Base-by-base conservation (phyloP, 2,113 vertebrate species). In the Pelodiscus sinensis region DNA sequence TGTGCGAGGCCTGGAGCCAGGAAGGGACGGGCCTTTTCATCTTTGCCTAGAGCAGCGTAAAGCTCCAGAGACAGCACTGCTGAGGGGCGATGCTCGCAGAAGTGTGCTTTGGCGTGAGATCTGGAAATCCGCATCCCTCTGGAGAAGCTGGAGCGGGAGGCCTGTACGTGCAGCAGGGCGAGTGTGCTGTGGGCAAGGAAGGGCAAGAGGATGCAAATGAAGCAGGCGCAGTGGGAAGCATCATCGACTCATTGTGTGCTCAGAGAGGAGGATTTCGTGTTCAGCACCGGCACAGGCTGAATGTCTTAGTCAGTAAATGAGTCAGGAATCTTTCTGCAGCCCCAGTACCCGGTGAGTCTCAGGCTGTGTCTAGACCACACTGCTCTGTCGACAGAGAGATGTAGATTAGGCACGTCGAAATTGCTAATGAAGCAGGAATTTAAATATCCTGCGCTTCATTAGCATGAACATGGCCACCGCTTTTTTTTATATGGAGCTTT, bases 1-100 rank as follows among this genome's bases (percentile, higher is more conserved):
- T 35, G 8, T 19, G 65, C 6, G 1, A 35, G 31, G 68, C 7
- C 44, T 11, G n/a, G 29, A 21, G 6, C 19, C 56, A 60, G 35
- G 3, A 89, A 83, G 25, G 81, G 71, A 86, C 21, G 18, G 21
- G 24, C 56, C 81, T n/a, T 54, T 86, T 52, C 73, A 68, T 62
- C 22, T 85, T 25, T 1, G 1, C 15, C 13, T 4, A 25, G 24
- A 9, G 62, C 73, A 71, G 16, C 44, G 14, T 1, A 35, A 90
- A 52, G 1, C 13, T 51, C 56, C 60, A 0, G 0, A 52, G 52
- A n/a, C 31, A 31, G 38, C 18, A 1, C 22, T 14, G 22, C 58
- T 62, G 15, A 78, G 80, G 3, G 29, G 27, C 14, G 14, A 7
- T 65, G 60, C 15, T 19, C 65, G 19, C 18, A 9, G 31, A n/a